Percentiles rank a stretch among this genome's conserved stretches.
These are phyloP conservation scores for Coilia nasus DNA, from an alignment of 2,797 vertebrate species.

Conservation along the genomic window DNA sequence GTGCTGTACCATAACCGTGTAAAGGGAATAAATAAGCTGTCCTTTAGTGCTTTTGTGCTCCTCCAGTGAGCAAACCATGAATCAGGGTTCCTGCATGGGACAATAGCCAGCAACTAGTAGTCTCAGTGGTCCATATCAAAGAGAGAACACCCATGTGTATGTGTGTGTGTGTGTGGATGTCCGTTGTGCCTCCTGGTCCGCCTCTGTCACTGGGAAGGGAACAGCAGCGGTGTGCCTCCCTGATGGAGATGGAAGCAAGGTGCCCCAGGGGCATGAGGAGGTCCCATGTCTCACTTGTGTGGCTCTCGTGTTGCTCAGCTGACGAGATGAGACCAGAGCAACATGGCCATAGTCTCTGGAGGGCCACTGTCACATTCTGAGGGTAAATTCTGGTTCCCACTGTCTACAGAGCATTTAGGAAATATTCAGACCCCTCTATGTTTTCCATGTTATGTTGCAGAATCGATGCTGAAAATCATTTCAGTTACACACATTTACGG, in stretches of 20 bases:
- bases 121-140: not conserved
- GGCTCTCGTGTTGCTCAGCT: conserved; percentile 4
- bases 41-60: not conserved
- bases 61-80: not conserved
- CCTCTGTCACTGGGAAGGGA: not conserved
- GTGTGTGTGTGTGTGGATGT: not conserved
- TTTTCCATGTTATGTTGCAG: too few species aligned
- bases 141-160: too few species aligned
- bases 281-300: not conserved
- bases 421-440: too few species aligned
- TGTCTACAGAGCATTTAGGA: too few species aligned
- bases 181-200: not conserved
- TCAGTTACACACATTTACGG: too few species aligned
- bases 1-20: not conserved
- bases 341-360: not conserved
- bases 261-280: not conserved
- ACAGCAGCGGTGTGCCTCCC: not conserved
- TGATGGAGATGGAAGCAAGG: not conserved
- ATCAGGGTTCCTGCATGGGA: not conserved
- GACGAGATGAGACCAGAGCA: not conserved
- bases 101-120: not conserved
- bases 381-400: too few species aligned
- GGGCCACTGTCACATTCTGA: not conserved
- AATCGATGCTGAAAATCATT: too few species aligned
- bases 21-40: not conserved